Base-by-base conservation (phyloP, 2,888 invertebrate species). In the Apodemia mormo region DNA sequence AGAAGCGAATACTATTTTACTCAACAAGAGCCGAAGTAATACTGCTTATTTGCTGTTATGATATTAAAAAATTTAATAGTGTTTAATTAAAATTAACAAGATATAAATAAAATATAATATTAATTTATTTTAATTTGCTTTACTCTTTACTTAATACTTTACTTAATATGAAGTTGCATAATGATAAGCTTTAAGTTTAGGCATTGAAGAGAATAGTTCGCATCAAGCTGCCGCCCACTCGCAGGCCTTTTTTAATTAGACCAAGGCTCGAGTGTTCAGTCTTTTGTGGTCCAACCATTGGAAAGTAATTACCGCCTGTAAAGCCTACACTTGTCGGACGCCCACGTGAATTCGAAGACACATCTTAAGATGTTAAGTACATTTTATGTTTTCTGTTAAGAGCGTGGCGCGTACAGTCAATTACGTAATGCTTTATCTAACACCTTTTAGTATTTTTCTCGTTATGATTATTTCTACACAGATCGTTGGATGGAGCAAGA, bases 301-400 rank as follows among this genome's bases (percentile, higher is more conserved):
- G 86, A 89, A 87, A 88, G 87, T 84, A 88, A 89, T 89, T 88
- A 85, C 80, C 79, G 73, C 65, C 65, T 71, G 67, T 70, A 70
- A 74, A 77, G 68, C 78, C 78, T 75, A 67, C 66, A 67, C 66
- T 67, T 52, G 52, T 52, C 33, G 66, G 33, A 49, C 52, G 66
- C 66, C 66, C 49, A 67, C 66, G 54, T 12, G 14, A n/a, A 22
- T 52, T 52, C 49, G 52, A 61, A 45, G 68, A 68, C 67, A 68
- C 12, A 68, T 30, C 58, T 67, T 40, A 56, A 40, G 58, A 68
- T 30, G 58, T 58, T 67, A 43, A 64, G 61, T 64, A 64, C 61
- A 64, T 64, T 64, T 64, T 64, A 64, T 64, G 61, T 64, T 64
- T 64, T 64, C 61, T 64, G 61, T 33, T 64, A 64, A 64, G 61